Base-by-base conservation (phyloP, 2,888 invertebrate species). In the Liodrosophila aerea region DNA sequence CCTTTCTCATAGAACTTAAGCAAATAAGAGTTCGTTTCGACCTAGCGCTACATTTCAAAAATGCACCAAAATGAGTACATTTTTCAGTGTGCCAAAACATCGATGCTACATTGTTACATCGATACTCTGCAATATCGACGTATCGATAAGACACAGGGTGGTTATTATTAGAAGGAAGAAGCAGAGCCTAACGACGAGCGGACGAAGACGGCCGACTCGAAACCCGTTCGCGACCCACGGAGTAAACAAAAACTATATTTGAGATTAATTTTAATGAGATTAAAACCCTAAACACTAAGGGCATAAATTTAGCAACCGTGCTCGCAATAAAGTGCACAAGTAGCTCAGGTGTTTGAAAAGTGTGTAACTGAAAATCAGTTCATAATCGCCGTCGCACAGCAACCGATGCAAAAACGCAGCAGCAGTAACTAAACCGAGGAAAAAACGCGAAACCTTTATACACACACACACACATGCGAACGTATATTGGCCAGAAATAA, bases 231-330 rank as follows among this genome's bases (percentile, higher is more conserved):
- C 58, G 49, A 49, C 36, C 64, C 71, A 46, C 70, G 71, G 60
- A 72, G 71, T 72, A 72, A 72, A 72, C 71, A 72, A 72, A 69
- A 62, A 57, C 30, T 65, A 12, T 40, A 53, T 51, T 71, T 52
- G 61, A 61, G 71, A 74, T 72, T 74, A 15, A 53, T 56, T 70
- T 70, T 70, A 72, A 71, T 74, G 65, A 71, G 75, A 74, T 74
- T 72, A 64, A 56, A 69, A 34, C 41, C 50, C 62, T 34, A 68
- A 68, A 68, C 60, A 60, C 33, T 22, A n/a, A 61, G 13, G 7
- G 9, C 27, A 49, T 47, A 40, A 33, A 36, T 40, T 9, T 61
- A n/a, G 73, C 37, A 40, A 36, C 39, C 54, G 68, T 60, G 50
- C 29, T 46, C 39, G 64, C 36, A 27, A 33, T 50, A 73, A 68